Percentiles rank a stretch among this genome's conserved stretches.
phyloP scores from a whole-genome alignment of 92 coral and sea anemone genomes.

The Umimayanthus kanabou region DNA sequence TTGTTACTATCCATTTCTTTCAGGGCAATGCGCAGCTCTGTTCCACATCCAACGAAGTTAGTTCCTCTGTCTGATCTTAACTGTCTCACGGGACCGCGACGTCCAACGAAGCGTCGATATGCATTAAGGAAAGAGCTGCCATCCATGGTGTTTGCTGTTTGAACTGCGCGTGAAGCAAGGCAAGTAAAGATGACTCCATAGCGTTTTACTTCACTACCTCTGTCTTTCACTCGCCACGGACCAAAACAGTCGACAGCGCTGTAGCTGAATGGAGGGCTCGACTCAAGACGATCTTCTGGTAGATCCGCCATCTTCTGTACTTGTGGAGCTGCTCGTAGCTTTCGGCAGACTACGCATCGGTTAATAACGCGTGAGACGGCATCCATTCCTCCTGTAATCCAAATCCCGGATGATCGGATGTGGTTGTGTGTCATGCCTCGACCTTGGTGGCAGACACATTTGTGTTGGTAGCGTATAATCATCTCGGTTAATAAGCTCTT shows the following conservation, averaged over 20 bases:
- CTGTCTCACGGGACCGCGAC: too few relatives aligned
- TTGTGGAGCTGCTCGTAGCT: background rate
- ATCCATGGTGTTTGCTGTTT: background rate
- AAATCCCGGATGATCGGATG: background rate
- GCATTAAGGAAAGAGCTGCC: background rate
- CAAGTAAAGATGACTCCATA: too few relatives aligned
- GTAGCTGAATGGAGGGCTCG: too few relatives aligned
- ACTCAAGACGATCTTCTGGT: background rate
- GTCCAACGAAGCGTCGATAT: too few relatives aligned
- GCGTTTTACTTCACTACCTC: too few relatives aligned
- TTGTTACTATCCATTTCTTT: background rate
- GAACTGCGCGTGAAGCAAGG: too few relatives aligned
- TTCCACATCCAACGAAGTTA: background rate
- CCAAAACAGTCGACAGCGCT: too few relatives aligned
- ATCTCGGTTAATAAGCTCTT: background rate
- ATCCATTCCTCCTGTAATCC: slow-evolving; percentile 23
- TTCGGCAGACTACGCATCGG: slow-evolving; percentile 18
- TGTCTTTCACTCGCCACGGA: too few relatives aligned
- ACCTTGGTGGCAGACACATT: background rate
- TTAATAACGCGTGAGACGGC: background rate
- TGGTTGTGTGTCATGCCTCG: background rate
- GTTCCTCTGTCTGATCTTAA: background rate
- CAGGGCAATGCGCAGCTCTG: background rate
- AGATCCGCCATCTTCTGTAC: slow-evolving; percentile 36
- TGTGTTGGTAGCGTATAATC: slow-evolving; percentile 7